Evolutionary conservation across 2,888 invertebrate species (phyloP), one percentile per base, ranked within the genome.

Genomic region (Caenorhabditis sp.): DNA sequence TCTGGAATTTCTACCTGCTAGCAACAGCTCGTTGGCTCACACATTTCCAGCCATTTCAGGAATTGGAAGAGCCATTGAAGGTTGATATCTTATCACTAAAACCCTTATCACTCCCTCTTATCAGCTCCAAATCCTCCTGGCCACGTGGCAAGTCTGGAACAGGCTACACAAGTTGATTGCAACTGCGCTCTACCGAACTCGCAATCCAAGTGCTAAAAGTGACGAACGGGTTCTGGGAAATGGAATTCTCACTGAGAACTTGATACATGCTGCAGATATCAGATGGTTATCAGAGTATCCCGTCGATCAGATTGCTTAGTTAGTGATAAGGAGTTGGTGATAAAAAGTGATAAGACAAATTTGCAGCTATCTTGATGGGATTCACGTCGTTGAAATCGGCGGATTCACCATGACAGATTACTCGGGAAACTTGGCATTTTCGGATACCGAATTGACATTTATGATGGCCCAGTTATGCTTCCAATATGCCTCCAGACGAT

Each of bases 381-480:
- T 70, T 15, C 70, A 56, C 20, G 51, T 20, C 51, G n/a, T n/a
- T n/a, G n/a, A n/a, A n/a, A n/a, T n/a, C n/a, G n/a, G n/a, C n/a
- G n/a, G n/a, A n/a, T n/a, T n/a, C n/a, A n/a, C n/a, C n/a, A n/a
- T n/a, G n/a, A n/a, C n/a, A n/a, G n/a, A n/a, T n/a, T n/a, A n/a
- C n/a, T n/a, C n/a, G n/a, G n/a, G n/a, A n/a, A n/a, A n/a, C n/a
- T n/a, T n/a, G n/a, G n/a, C n/a, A n/a, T n/a, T n/a, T n/a, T n/a
- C n/a, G n/a, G n/a, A n/a, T n/a, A n/a, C n/a, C n/a, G 82, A 82
- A 26, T 20, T 78, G 1, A 72, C 82, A 15, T 82, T 56, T 24
- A 71, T 82, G 60, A 62, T 82, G 40, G 78, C 76, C 9, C 78
- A 78, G n/a, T 51, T 72, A 4, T 67, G 72, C 40, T 82, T 72